phyloP scores from a whole-genome alignment of 2,888 invertebrate genomes.

The Argyresthia goedartella region DNA sequence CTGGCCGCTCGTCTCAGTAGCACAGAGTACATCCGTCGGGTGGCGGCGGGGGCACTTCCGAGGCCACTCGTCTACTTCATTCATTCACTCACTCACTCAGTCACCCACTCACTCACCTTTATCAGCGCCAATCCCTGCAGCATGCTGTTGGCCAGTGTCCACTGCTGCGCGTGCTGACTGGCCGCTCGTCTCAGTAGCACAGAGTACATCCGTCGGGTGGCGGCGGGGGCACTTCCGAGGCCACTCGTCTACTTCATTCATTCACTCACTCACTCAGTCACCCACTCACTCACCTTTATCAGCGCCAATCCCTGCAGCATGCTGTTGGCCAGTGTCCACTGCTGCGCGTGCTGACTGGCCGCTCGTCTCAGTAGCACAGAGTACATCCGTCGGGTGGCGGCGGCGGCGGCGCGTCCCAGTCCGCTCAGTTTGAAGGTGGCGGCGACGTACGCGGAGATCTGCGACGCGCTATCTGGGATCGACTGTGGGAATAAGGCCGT shows the following conservation, averaged over 20 bases:
- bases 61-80: no score
- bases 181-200: not conserved
- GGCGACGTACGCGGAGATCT: slow-evolving; percentile 56
- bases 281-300: slow-evolving; percentile 72
- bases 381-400: slow-evolving; percentile 52
- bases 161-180: no score
- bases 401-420: slow-evolving; percentile 38
- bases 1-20: no score
- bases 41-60: no score
- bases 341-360: slow-evolving; percentile 34
- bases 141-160: no score
- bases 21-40: no score
- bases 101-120: no score
- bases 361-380: slow-evolving; percentile 48
- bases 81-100: no score
- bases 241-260: no score
- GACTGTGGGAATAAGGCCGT: slow-evolving; percentile 21
- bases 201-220: not conserved
- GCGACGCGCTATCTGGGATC: slow-evolving; percentile 31
- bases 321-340: slow-evolving; percentile 73
- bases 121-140: no score
- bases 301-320: slow-evolving; percentile 76
- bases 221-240: no score
- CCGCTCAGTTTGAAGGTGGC: slow-evolving; percentile 63
- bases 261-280: no score